phyloP scores from a whole-genome alignment of 2,797 vertebrate species.

The Coreius guichenoti region DNA sequence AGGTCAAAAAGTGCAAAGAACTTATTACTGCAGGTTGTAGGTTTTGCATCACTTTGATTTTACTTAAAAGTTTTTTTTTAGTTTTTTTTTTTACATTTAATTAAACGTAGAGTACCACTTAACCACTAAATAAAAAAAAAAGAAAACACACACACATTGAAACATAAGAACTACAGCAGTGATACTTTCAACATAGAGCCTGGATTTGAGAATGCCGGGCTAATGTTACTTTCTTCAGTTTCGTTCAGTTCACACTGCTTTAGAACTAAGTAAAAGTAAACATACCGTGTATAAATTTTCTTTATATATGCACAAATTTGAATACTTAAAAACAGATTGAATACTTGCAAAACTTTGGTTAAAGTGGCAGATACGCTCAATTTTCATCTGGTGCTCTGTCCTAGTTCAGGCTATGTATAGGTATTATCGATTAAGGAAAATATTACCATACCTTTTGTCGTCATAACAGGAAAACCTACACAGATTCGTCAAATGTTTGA shows the following conservation, averaged over 20 bases:
- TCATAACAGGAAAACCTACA: slow-evolving; percentile 40
- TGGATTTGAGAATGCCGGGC: background rate
- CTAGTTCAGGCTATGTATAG: background rate
- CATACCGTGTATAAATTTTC: background rate
- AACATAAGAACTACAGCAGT: background rate
- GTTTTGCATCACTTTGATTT: background rate
- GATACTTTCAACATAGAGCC: background rate
- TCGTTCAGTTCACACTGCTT: background rate
- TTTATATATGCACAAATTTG: background rate
- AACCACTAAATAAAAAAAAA: background rate
- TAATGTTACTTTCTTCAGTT: background rate
- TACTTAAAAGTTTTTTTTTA: background rate
- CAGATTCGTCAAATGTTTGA: background rate
- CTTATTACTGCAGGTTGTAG: background rate
- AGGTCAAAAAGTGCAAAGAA: background rate
- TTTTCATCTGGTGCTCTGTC: background rate
- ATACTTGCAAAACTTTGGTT: slow-evolving; percentile 28
- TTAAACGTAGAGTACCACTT: background rate
- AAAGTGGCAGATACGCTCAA: background rate
- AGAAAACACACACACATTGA: background rate
- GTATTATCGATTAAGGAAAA: background rate
- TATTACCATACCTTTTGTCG: slow-evolving; percentile 42
- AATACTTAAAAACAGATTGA: background rate
- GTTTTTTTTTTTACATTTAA: background rate
- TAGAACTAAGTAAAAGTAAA: background rate